Conservation (phyloP, 1,140 invertebrate genomes). For the Piezodorus guildinii region DNA sequence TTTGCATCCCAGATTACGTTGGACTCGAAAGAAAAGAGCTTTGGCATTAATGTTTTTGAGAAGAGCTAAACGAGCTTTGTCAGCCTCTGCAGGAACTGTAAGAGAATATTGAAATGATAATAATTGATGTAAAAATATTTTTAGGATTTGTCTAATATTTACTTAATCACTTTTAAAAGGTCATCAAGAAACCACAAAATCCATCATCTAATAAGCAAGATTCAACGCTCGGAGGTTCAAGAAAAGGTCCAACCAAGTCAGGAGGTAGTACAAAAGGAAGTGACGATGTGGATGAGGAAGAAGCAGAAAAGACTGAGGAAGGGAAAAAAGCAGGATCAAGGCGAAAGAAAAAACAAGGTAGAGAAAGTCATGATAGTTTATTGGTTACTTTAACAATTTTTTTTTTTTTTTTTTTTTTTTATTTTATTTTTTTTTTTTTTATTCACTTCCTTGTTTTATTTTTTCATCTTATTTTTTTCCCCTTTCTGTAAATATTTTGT, state of each 20-base stretch:
- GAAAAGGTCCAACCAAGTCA: conserved; percentile 21
- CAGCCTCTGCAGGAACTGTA: no score
- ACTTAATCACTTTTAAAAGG: not conserved
- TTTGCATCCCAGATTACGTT: no score
- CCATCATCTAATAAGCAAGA: conserved; percentile 9
- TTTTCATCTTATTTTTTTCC: no score
- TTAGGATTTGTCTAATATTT: not conserved
- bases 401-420: no score
- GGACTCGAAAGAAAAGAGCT: no score
- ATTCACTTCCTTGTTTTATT: no score
- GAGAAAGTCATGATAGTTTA: conserved; percentile 21
- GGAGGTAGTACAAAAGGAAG: conserved; percentile 29
- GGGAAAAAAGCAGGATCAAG: conserved; percentile 33
- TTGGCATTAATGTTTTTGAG: no score
- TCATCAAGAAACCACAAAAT: conserved; percentile 4
- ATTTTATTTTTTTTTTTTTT: no score
- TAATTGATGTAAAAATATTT: not conserved
- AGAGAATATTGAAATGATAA: no score
- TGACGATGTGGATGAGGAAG: conserved; percentile 27
- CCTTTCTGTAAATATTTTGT: no score
- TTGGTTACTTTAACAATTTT: no score
- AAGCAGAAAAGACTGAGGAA: conserved; percentile 24
- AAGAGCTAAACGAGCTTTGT: no score
- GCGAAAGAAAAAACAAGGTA: conserved; percentile 31
- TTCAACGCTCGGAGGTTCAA: conserved; percentile 11